A percentile compares a stretch with the other conserved stretches of the same genome.
Conservation (phyloP, 2,797 vertebrate genomes). For the Hydrophis major region DNA sequence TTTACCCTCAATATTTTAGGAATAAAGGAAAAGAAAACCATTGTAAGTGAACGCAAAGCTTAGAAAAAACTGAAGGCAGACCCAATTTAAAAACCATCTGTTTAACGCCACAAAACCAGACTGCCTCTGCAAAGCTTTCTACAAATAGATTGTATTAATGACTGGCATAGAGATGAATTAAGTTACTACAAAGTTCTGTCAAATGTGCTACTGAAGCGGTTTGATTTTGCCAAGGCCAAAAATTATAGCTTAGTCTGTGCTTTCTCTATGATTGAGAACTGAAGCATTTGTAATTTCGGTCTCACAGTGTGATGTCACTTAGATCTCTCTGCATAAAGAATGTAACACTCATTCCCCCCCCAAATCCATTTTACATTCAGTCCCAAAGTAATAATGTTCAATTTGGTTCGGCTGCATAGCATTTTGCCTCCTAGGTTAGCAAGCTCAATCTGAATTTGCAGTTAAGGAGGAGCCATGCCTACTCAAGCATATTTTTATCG, state of each 20-base stretch:
- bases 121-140: not conserved
- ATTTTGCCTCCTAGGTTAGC: conserved; percentile 16
- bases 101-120: not conserved
- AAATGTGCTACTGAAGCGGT: not conserved
- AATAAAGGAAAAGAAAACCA: not conserved
- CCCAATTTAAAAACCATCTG: not conserved
- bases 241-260: not conserved
- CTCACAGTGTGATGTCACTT: conserved; percentile 20
- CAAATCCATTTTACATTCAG: conserved; percentile 7
- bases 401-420: conserved; percentile 1
- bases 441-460: conserved; percentile 16
- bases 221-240: not conserved
- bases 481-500: conserved; percentile 9
- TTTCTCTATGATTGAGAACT: not conserved
- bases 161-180: not conserved
- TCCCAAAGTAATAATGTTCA: conserved; percentile 11
- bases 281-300: conserved; percentile 2
- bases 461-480: conserved; percentile 14
- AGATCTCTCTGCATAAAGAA: conserved; percentile 20
- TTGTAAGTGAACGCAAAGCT: not conserved
- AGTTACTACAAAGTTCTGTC: not conserved
- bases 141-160: not conserved
- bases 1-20: not conserved
- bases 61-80: not conserved
- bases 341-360: not conserved